Evolutionary conservation across 2,113 vertebrate species (phyloP).

Genomic region (Microtus montanus): DNA sequence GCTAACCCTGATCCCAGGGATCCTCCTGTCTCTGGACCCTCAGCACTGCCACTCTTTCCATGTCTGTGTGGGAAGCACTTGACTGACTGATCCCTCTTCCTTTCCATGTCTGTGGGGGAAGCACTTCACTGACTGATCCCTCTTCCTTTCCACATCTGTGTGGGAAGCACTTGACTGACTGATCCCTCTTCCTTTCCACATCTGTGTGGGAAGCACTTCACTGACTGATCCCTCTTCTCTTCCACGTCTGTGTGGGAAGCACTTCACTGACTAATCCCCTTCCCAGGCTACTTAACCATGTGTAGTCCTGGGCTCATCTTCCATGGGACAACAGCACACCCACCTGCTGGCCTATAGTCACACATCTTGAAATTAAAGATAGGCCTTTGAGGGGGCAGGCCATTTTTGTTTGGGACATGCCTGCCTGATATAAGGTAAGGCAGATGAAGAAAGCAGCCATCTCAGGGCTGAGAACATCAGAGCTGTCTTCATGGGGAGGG

Average conservation of each 20-base stretch:
- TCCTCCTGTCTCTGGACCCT: background rate
- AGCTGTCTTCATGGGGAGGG: background rate
- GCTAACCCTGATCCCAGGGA: background rate
- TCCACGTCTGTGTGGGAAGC: no score
- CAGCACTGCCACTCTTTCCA: background rate
- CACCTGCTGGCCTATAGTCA: background rate
- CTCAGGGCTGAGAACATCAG: fast-evolving
- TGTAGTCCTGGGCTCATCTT: background rate
- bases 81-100: no score
- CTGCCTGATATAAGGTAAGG: background rate
- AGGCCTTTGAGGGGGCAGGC: background rate
- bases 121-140: no score
- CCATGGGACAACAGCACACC: background rate
- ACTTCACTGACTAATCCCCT: background rate
- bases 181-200: no score
- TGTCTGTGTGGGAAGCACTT: background rate
- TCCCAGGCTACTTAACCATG: background rate
- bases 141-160: no score
- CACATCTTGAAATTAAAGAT: background rate
- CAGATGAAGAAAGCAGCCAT: no score
- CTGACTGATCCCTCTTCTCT: no score
- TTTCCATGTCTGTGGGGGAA: background rate
- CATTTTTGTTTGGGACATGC: background rate
- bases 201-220: no score
- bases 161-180: no score